These are phyloP conservation scores for Graphium colonna DNA, from an alignment of 2,888 invertebrate species.

Conservation along the genomic window DNA sequence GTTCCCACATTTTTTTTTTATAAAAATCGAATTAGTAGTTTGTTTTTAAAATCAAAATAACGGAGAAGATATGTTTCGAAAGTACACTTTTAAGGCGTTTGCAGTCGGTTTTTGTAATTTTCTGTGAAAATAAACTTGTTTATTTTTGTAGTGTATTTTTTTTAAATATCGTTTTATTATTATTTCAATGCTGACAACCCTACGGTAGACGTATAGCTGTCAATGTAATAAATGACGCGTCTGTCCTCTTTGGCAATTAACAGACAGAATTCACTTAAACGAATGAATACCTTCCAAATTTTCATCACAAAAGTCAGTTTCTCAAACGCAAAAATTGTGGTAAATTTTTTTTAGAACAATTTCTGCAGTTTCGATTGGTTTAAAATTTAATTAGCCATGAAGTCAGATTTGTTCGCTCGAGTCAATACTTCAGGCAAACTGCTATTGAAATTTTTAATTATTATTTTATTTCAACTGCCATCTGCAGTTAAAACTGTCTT, in stretches of 20 bases:
- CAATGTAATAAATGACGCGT: constrained; percentile 11
- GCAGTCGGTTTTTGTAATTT: too few relatives aligned
- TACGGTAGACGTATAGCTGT: neutral
- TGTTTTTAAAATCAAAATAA: too few relatives aligned
- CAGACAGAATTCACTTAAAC: neutral
- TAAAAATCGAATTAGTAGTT: too few relatives aligned
- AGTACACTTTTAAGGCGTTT: too few relatives aligned
- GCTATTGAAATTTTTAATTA: neutral
- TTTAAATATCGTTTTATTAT: too few relatives aligned
- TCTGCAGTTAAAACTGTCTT: neutral
- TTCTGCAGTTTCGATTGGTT: neutral
- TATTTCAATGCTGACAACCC: constrained; percentile 7
- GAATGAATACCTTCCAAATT: neutral
- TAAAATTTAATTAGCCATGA: too few relatives aligned
- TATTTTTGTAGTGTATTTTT: too few relatives aligned
- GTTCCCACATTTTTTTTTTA: too few relatives aligned
- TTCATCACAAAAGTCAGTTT: neutral
- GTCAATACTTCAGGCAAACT: neutral
- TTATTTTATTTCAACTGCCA: neutral
- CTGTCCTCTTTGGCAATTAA: neutral
- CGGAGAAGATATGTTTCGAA: too few relatives aligned
- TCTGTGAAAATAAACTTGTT: too few relatives aligned
- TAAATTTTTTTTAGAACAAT: neutral
- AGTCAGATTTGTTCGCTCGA: too few relatives aligned
- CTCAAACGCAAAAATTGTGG: neutral